A percentile compares a stretch with the other conserved stretches of the same genome.
Evolutionary conservation across 2,113 vertebrate genomes (phyloP).

Genomic region (Corythornis vintsioides): DNA sequence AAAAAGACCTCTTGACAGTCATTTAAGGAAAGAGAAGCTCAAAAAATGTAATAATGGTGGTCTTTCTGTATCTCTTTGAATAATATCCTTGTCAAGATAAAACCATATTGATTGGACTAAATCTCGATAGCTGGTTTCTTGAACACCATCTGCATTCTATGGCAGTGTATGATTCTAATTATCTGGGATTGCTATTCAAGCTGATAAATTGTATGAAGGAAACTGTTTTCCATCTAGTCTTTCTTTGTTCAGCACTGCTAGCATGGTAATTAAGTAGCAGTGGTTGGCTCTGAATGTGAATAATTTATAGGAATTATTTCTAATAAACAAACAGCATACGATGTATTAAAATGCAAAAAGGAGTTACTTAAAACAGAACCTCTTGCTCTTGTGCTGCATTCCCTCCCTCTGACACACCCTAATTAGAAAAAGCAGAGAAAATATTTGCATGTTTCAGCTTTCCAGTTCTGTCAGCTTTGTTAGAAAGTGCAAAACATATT

Average conservation of each 20-base stretch:
- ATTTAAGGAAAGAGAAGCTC: not conserved
- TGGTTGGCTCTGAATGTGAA: slow-evolving; percentile 3
- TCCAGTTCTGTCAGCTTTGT: not conserved
- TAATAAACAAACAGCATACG: slow-evolving; percentile 28
- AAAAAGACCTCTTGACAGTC: not conserved
- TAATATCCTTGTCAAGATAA: slow-evolving; percentile 22
- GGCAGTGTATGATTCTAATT: not conserved
- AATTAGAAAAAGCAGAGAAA: not conserved
- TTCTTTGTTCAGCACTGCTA: not conserved
- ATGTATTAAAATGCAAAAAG: not conserved
- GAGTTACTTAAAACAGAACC: not conserved
- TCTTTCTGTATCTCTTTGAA: slow-evolving; percentile 11
- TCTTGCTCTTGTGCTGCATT: not conserved
- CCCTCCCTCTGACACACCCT: not conserved
- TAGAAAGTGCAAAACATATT: not conserved
- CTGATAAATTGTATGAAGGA: slow-evolving; percentile 23
- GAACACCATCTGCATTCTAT: slow-evolving; percentile 38
- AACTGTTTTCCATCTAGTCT: slow-evolving; percentile 45
- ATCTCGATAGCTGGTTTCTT: slow-evolving; percentile 7
- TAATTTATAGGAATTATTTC: slow-evolving; percentile 43
- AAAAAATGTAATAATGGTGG: not conserved
- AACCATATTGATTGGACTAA: not conserved
- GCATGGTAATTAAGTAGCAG: slow-evolving; percentile 36
- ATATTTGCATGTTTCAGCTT: not conserved
- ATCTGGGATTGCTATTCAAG: slow-evolving; percentile 14